Percentiles rank a stretch among this genome's conserved stretches.
Evolutionary conservation across 2,888 invertebrate species (phyloP).

Genomic region (Archips xylosteana): DNA sequence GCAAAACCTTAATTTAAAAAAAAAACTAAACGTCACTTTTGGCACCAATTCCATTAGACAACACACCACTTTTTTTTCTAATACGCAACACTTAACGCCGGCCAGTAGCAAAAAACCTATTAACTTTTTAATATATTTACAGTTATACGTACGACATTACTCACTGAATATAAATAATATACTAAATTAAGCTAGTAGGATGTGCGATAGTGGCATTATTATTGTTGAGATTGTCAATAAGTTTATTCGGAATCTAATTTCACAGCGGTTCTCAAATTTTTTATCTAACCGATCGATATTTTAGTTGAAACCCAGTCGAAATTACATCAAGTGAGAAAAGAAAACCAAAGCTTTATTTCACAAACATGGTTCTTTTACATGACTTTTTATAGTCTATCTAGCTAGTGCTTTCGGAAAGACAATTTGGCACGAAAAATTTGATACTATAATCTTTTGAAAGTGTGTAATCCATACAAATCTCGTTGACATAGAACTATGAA

Average conservation of each 20-base stretch:
- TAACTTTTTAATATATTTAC: neutral
- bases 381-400: no score
- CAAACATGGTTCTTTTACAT: no score
- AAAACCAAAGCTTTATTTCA: no score
- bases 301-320: neutral
- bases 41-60: conserved; percentile 2
- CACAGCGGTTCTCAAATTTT: neutral
- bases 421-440: no score
- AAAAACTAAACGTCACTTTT: conserved; percentile 11
- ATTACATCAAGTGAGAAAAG: neutral
- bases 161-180: neutral
- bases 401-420: no score
- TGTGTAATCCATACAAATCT: no score
- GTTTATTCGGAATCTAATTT: conserved; percentile 8
- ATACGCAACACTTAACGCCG: neutral
- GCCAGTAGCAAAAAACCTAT: neutral
- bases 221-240: conserved; percentile 22
- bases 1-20: neutral
- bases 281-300: no score
- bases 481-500: no score
- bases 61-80: conserved; percentile 2
- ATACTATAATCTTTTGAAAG: no score
- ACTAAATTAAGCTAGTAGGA: conserved; percentile 15
- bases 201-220: conserved; percentile 14
- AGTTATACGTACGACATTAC: conserved; percentile 8